Conservation (phyloP, 2,888 invertebrate genomes). For the Drosophila limbata region DNA sequence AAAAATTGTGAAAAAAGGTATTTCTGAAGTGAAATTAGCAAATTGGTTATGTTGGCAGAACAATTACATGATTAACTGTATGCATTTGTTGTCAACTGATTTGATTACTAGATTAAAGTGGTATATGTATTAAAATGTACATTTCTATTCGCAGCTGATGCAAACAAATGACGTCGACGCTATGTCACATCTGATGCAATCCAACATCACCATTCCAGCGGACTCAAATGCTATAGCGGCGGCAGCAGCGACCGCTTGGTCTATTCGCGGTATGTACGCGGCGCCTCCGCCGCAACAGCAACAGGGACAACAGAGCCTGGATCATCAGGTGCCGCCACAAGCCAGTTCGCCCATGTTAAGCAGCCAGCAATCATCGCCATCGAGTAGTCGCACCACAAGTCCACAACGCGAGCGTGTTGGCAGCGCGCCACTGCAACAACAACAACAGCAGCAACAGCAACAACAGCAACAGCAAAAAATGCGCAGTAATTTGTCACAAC, state of each 20-base stretch:
- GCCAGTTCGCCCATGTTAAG: slow-evolving; percentile 91
- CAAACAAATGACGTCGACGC: slow-evolving; percentile 82
- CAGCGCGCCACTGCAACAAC: slow-evolving; percentile 65
- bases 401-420: slow-evolving; percentile 86
- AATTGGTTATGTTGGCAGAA: neutral
- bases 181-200: slow-evolving; percentile 83
- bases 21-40: neutral
- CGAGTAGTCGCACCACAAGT: slow-evolving; percentile 91
- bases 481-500: slow-evolving; percentile 78
- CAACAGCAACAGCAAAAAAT: slow-evolving; percentile 71
- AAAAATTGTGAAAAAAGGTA: neutral
- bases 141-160: slow-evolving; percentile 73
- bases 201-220: slow-evolving; percentile 85
- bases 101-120: neutral
- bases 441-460: slow-evolving; percentile 71
- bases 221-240: slow-evolving; percentile 79
- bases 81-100: neutral
- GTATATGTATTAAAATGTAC: neutral
- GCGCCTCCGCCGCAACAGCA: slow-evolving; percentile 55
- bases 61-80: neutral
- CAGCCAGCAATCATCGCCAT: slow-evolving; percentile 90
- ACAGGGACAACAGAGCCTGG: slow-evolving; percentile 53
- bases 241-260: slow-evolving; percentile 71
- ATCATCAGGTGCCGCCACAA: slow-evolving; percentile 85
- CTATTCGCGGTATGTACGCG: slow-evolving; percentile 71